Evolutionary conservation across 30 jellyfish, hydroid and myxozoan species (phyloP).

Genomic region (Phacellophora camtschatica): DNA sequence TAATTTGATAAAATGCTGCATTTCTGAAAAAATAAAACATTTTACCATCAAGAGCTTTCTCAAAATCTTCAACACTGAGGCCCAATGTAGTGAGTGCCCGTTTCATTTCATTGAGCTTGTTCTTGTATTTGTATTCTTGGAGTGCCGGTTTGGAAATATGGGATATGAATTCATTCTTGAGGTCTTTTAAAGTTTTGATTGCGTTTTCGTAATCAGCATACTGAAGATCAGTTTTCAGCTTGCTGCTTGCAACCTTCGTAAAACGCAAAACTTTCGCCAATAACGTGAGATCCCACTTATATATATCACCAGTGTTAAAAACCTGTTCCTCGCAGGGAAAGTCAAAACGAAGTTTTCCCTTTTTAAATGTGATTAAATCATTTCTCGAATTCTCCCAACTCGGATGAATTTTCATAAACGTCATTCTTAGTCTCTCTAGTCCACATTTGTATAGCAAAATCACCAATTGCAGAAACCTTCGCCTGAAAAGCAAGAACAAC

Average conservation of each 20-base stretch:
- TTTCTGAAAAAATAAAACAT: no score
- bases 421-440: constrained; percentile 12
- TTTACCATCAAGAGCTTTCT: constrained; percentile 5
- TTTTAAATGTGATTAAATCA: background rate
- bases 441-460: constrained; percentile 11
- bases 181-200: background rate
- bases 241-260: background rate
- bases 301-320: constrained; percentile 22
- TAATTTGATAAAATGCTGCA: no score
- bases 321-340: background rate
- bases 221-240: background rate
- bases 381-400: background rate
- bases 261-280: constrained; percentile 3
- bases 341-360: background rate
- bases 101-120: background rate
- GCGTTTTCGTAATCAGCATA: background rate
- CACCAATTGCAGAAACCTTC: background rate
- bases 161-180: background rate
- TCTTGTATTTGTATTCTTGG: background rate
- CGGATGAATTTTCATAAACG: constrained; percentile 15
- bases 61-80: background rate
- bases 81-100: background rate
- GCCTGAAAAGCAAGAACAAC: no score
- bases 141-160: background rate
- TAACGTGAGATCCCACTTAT: constrained; percentile 39